These are phyloP conservation scores for Ennomos quercinarius DNA, from an alignment of 2,888 invertebrate genomes.

Conservation along the genomic window DNA sequence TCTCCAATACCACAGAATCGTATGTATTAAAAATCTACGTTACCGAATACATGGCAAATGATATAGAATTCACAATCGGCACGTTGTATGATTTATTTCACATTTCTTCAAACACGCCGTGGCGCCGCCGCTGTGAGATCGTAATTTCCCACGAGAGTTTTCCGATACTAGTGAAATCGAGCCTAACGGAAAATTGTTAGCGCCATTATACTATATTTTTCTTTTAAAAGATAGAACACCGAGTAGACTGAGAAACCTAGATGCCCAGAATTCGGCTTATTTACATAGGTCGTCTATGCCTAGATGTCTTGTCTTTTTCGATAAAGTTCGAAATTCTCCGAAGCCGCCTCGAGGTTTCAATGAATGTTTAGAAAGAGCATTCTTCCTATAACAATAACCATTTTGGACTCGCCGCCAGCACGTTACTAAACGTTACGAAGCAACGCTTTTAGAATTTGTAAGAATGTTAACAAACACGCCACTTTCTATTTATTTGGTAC, in stretches of 20 bases:
- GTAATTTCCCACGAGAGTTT: slow-evolving; percentile 56
- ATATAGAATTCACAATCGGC: slow-evolving; percentile 7
- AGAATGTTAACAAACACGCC: slow-evolving; percentile 29
- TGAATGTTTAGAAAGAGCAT: slow-evolving; percentile 38
- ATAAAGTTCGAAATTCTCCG: no score
- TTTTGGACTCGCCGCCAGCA: slow-evolving; percentile 28
- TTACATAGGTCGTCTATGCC: no score
- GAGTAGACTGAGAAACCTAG: no score
- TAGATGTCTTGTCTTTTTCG: neutral
- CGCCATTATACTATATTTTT: no score
- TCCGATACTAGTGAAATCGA: slow-evolving; percentile 55
- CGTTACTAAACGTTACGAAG: slow-evolving; percentile 43
- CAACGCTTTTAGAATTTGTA: slow-evolving; percentile 38
- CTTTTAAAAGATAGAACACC: no score
- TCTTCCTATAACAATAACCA: slow-evolving; percentile 35
- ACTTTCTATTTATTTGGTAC: slow-evolving; percentile 46
- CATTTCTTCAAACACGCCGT: slow-evolving; percentile 20
- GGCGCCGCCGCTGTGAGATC: slow-evolving; percentile 13
- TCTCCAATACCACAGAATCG: no score
- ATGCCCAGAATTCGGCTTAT: no score
- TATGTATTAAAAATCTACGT: no score
- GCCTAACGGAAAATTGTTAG: slow-evolving; percentile 51
- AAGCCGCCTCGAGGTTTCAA: slow-evolving; percentile 8
- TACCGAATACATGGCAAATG: neutral
- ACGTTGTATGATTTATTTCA: neutral